phyloP scores from a whole-genome alignment of 2,113 vertebrate genomes.

The Dromas ardeola region DNA sequence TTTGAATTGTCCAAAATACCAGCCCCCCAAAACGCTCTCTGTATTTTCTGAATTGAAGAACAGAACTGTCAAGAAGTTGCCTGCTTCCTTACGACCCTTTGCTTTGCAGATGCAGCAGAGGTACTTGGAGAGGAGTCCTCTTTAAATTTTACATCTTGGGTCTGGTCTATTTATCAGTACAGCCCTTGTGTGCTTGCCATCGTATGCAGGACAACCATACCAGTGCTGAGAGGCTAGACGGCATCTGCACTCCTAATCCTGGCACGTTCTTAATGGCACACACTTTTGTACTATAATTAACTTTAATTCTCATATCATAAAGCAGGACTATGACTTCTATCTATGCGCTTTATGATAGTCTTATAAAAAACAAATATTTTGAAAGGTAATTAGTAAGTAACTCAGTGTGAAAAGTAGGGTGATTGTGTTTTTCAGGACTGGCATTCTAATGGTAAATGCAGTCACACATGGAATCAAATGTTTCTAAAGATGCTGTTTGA shows the following conservation, averaged over 20 bases:
- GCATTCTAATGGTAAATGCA: not conserved
- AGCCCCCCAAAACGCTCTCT: not conserved
- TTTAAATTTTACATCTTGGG: not conserved
- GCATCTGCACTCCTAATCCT: not conserved
- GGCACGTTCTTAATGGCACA: not conserved
- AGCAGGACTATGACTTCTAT: not conserved
- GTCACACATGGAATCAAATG: not conserved
- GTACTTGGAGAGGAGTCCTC: not conserved
- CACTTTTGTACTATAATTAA: not conserved
- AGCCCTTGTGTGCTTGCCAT: not conserved
- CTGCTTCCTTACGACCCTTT: not conserved
- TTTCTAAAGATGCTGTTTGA: constrained; percentile 14
- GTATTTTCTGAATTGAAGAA: not conserved
- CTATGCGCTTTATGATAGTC: not conserved
- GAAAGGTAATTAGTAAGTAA: not conserved
- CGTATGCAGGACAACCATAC: not conserved
- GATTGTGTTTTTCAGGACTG: not conserved
- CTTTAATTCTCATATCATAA: not conserved
- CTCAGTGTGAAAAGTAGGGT: not conserved
- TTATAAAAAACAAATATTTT: not conserved
- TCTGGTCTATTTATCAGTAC: constrained; percentile 2
- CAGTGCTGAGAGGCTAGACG: not conserved
- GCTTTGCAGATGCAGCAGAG: not conserved
- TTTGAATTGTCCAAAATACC: not conserved
- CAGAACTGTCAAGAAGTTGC: not conserved